Evolutionary conservation across 2,888 invertebrate genomes (phyloP).

Genomic region (Onthophagus sagittarius): DNA sequence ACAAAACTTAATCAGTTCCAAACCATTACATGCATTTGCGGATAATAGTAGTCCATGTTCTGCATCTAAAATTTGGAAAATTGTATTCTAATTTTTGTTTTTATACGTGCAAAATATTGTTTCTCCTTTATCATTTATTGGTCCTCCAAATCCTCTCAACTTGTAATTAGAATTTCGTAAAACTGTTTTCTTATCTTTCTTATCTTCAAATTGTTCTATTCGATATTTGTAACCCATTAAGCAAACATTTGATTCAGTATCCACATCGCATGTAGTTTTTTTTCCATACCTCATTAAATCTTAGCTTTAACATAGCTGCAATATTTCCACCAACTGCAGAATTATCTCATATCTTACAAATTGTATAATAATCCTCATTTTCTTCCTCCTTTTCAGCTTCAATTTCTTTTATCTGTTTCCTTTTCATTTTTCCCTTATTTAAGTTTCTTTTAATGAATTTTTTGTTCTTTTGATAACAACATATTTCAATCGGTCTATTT

Average conservation of each 20-base stretch:
- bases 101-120: not conserved
- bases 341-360: not conserved
- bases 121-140: not conserved
- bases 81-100: not conserved
- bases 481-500: too few species aligned
- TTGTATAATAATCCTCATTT: not conserved
- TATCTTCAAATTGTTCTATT: not conserved
- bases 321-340: not conserved
- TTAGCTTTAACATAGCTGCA: not conserved
- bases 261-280: conserved; percentile 1
- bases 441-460: not conserved
- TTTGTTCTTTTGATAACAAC: not conserved
- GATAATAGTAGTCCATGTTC: not conserved
- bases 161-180: not conserved
- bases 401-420: not conserved
- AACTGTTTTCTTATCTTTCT: not conserved
- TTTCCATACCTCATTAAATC: not conserved
- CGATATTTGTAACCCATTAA: conserved; percentile 4
- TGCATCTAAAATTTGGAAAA: not conserved
- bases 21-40: not conserved
- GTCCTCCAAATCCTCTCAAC: not conserved
- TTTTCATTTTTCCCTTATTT: not conserved
- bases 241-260: conserved; percentile 15
- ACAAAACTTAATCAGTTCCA: not conserved
- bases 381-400: not conserved